Evolutionary conservation across 2,113 vertebrate genomes (phyloP).

Genomic region (Sorex fumeus): DNA sequence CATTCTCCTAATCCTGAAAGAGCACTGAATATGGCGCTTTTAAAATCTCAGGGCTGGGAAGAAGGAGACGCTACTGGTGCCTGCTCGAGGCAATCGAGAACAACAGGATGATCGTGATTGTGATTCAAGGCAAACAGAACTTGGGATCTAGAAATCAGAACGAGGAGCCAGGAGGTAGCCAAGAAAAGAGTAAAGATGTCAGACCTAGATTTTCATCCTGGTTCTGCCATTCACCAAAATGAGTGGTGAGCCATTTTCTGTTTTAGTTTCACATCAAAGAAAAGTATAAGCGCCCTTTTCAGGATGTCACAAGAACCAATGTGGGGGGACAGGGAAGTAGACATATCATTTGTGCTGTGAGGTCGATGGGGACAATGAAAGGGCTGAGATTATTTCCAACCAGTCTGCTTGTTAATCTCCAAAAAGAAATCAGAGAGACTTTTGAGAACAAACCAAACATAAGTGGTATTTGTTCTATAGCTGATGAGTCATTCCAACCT

Average conservation of each 20-base stretch:
- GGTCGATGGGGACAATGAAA: neutral
- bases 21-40: no score
- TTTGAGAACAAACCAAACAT: neutral
- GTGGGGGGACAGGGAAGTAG: neutral
- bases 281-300: neutral
- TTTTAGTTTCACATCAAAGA: neutral
- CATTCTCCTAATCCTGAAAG: no score
- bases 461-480: neutral
- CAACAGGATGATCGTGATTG: no score
- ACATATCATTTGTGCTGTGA: constrained; percentile 5
- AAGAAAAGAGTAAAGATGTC: no score
- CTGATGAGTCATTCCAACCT: neutral
- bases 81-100: no score
- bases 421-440: neutral
- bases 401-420: neutral
- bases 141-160: constrained; percentile 15
- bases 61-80: no score
- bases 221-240: neutral
- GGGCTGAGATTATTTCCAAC: constrained; percentile 36
- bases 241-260: neutral
- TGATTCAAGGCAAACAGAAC: neutral
- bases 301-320: neutral
- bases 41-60: no score
- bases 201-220: neutral
- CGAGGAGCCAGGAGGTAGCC: no score